phyloP scores from a whole-genome alignment of 2,113 vertebrate species.

The Panthera leo region DNA sequence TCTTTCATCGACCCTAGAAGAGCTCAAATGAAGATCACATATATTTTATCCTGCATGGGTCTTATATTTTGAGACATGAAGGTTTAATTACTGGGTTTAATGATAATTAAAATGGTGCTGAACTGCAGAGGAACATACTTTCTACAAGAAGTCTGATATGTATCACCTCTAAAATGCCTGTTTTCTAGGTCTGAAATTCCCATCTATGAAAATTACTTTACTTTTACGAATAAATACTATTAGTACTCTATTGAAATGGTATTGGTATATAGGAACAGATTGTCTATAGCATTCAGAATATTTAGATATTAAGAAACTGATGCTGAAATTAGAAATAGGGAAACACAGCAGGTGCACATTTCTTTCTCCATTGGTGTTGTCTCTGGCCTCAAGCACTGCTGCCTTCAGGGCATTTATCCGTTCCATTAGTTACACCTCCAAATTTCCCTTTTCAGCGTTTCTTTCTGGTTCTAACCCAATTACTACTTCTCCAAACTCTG shows the following conservation, averaged over 20 bases:
- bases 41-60: background rate
- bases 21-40: background rate
- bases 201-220: background rate
- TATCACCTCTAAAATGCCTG: background rate
- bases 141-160: background rate
- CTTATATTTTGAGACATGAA: too few species aligned
- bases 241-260: background rate
- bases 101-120: background rate
- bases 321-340: background rate
- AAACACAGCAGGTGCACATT: background rate
- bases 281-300: background rate
- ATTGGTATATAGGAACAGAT: accelerated
- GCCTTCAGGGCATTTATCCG: accelerated
- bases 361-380: background rate
- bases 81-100: background rate
- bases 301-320: background rate
- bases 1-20: background rate
- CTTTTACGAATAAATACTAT: background rate
- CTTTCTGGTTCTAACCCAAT: background rate
- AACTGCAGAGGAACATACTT: background rate
- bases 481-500: background rate
- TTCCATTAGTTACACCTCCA: background rate
- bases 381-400: background rate
- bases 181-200: background rate
- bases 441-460: background rate